Evolutionary conservation across 2,888 invertebrate genomes (phyloP).

Genomic region (Eulithis prunata): DNA sequence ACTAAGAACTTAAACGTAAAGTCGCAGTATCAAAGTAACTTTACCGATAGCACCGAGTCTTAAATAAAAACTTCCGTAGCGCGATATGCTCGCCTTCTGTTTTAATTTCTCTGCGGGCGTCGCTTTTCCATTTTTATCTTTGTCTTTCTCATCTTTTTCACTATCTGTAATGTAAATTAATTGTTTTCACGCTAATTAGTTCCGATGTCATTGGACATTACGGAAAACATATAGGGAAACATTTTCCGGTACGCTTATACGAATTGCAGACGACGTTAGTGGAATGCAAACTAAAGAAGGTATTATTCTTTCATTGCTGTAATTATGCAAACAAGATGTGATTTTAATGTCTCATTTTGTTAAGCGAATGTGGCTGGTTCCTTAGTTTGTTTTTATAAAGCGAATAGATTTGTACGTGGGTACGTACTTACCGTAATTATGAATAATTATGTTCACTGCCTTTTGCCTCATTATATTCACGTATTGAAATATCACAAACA

Average conservation of each 20-base stretch:
- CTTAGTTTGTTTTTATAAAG: constrained; percentile 49
- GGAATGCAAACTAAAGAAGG: constrained; percentile 75
- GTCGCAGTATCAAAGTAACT: constrained; percentile 37
- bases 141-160: constrained; percentile 62
- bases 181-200: constrained; percentile 41
- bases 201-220: constrained; percentile 51
- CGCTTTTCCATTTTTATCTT: constrained; percentile 60
- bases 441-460: constrained; percentile 85
- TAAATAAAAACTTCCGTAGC: constrained; percentile 94
- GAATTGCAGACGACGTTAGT: constrained; percentile 69
- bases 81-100: constrained; percentile 70
- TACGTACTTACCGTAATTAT: constrained; percentile 70
- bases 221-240: constrained; percentile 50
- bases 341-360: constrained; percentile 83
- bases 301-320: constrained; percentile 71
- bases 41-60: constrained; percentile 92
- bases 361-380: constrained; percentile 79
- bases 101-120: constrained; percentile 67
- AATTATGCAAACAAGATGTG: constrained; percentile 83
- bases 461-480: constrained; percentile 86
- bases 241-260: constrained; percentile 66
- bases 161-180: constrained; percentile 56
- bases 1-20: constrained; percentile 21
- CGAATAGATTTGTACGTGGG: constrained; percentile 38
- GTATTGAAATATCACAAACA: constrained; percentile 90